Base-by-base conservation (phyloP, 2,113 vertebrate genomes). In the Brienomyrus longianalis region DNA sequence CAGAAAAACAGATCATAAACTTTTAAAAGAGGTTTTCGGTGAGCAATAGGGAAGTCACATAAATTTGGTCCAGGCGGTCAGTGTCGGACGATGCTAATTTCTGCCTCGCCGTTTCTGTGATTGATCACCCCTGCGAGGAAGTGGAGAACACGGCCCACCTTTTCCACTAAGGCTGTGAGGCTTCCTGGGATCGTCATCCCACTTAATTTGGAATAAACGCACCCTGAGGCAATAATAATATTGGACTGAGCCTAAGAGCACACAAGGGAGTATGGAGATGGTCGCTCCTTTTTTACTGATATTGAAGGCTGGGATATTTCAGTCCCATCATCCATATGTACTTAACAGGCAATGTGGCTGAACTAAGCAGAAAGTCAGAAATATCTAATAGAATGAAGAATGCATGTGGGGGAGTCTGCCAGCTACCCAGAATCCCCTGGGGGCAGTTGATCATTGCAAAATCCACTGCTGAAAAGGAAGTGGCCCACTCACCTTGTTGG, bases 401-500 rank as follows among this genome's bases (percentile, higher is more conserved):
- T 88, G 17, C 13, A 35, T 9, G 5, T 0, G 83, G 43, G 6
- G 74, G 39, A 80, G 74, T 23, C 31, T 88, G 35, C 19, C 10
- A 31, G 9, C 43, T 66, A 88, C 54, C 8, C 43, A 88, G 21
- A 27, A 45, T 52, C 56, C 39, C 27, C 48, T 52, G 66, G 88
- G 88, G 66, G 47, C 10, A n/a, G 10, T 83, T 74, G 19, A 35
- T 52, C 83, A 47, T 27, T 48, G 17, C 43, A 84, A 23, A 45
- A 84, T 48, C 7, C 39, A 84, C 43, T 10, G 83, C 83, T 48
- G 19, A 52, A 87, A 86, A 31, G 8, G 19, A 59, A 56, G 8
- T 11, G 17, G 27, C 23, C 39, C 27, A 88, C 92, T 39, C 94
- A 99, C 98, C 97, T 98, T 98, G 94, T 98, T 99, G 83, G 98